Conservation (phyloP, 2,888 invertebrate genomes). For the Oasisia sp. region DNA sequence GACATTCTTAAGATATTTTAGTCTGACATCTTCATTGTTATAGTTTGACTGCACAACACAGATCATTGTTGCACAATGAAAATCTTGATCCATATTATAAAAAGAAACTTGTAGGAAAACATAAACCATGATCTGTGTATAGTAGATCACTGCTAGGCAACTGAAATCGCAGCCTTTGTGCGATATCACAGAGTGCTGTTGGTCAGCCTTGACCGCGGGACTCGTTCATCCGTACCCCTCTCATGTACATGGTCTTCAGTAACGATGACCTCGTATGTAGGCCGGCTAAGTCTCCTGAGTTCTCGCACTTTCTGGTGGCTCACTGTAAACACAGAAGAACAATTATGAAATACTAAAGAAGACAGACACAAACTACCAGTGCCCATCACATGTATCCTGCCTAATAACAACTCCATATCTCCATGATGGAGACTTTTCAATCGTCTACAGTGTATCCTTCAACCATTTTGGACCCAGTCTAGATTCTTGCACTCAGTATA, state of each 20-base stretch:
- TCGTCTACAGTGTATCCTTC: no score
- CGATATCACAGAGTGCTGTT: no score
- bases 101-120: not conserved
- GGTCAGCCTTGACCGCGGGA: not conserved
- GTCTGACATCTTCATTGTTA: not conserved
- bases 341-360: not conserved
- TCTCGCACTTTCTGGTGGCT: not conserved
- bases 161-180: no score
- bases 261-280: not conserved
- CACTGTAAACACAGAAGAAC: not conserved
- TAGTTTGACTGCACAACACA: not conserved
- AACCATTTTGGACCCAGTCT: no score
- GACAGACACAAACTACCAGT: not conserved
- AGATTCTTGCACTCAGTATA: no score
- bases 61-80: not conserved
- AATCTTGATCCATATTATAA: not conserved
- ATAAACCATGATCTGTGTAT: not conserved
- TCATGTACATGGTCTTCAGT: not conserved
- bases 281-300: not conserved
- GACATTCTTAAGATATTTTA: not conserved
- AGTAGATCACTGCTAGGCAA: not conserved
- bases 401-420: not conserved
- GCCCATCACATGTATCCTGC: not conserved
- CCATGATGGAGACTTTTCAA: not conserved
- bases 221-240: not conserved